Evolutionary conservation across 2,113 vertebrate species (phyloP).

Genomic region (Lophura nycthemera): DNA sequence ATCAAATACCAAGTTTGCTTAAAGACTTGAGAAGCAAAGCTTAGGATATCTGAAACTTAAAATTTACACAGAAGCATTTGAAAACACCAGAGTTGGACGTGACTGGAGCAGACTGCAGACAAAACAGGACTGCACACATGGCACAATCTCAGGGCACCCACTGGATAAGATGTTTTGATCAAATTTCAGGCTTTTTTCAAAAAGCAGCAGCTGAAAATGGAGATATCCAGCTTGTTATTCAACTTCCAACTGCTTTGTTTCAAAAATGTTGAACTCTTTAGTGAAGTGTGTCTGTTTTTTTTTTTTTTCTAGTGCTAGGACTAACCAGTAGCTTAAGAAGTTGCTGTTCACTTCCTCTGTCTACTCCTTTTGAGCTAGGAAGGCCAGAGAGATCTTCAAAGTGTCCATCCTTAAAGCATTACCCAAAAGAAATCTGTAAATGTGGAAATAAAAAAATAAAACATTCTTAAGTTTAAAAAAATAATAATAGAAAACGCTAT

Average conservation of each 20-base stretch:
- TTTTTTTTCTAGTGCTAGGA: background rate
- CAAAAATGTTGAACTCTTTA: background rate
- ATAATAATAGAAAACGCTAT: background rate
- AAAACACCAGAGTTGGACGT: background rate
- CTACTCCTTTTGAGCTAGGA: background rate
- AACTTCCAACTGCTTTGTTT: background rate
- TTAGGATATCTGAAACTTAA: background rate
- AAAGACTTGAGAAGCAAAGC: background rate
- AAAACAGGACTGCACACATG: background rate
- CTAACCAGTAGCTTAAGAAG: background rate
- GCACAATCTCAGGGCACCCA: background rate
- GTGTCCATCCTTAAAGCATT: background rate
- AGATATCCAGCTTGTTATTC: background rate
- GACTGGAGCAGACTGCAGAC: background rate
- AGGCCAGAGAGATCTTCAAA: background rate
- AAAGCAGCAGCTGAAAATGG: background rate
- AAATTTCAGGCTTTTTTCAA: background rate
- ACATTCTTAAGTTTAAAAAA: background rate
- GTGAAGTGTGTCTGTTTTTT: background rate
- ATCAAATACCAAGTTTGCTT: background rate
- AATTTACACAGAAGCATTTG: background rate
- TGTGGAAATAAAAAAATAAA: slow-evolving; percentile 4
- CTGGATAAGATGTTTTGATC: background rate
- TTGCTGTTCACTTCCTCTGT: background rate
- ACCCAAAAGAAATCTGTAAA: background rate